Evolutionary conservation across 1,140 invertebrate genomes (phyloP), one percentile per base, ranked within the genome.

Genomic region (Brachionus calyciflorus): DNA sequence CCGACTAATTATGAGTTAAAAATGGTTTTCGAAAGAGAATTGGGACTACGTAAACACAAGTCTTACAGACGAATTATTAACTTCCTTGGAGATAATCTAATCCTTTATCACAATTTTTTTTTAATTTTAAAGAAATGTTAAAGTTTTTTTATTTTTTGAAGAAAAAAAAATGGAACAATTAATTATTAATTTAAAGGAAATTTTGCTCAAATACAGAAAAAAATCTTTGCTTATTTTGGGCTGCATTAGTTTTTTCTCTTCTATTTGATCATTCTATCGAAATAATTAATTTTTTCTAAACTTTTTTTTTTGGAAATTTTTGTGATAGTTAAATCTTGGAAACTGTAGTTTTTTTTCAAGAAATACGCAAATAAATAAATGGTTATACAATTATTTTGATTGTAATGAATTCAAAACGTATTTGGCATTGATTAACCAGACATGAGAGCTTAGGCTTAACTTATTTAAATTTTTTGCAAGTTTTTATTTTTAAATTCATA

Each of bases 301-400:
- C n/a, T 60, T 60, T 37, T 60, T 19, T 37, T 12, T 37, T 33
- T 60, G 33, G 55, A 28, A 60, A 37, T 60, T 49, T 55, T 60
- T n/a, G 28, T 19, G 30, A 12, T 17, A 37, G 55, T 33, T 60
- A 37, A n/a, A 14, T 57, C 30, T 30, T 17, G 26, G 26, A n/a
- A 30, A 57, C 26, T 60, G 28, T 37, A 28, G 26, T 55, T 55
- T 14, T 55, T 53, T 53, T 17, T 21, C 24, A 3, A 4, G 6
- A 19, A 37, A 60, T 60, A 9, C 30, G 33, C 9, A 37, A 37
- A 37, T 9, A 37, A 37, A n/a, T n/a, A n/a, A n/a, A n/a, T n/a
- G n/a, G n/a, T n/a, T n/a, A n/a, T n/a, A n/a, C n/a, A n/a, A n/a
- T n/a, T n/a, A n/a, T n/a, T n/a, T n/a, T n/a, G n/a, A n/a, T n/a